Conservation (phyloP, 23 tunicate species). For the Clavelina lepadiformis region DNA sequence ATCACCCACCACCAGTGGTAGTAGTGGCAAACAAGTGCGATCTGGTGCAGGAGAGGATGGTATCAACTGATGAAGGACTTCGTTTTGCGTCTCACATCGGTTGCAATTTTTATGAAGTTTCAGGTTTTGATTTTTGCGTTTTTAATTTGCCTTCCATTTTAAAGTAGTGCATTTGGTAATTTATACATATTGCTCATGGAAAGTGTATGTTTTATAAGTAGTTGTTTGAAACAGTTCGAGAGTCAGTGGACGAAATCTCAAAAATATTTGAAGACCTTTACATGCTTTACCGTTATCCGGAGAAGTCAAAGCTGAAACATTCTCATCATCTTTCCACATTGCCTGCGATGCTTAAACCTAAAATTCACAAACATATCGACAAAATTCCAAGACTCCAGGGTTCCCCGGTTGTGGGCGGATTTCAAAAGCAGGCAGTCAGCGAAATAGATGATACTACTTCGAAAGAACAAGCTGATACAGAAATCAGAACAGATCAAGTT, state of each 20-base stretch:
- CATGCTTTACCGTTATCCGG: background rate
- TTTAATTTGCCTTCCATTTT: background rate
- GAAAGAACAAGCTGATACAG: too few relatives aligned
- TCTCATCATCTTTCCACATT: slow-evolving; percentile 9
- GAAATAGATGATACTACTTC: too few relatives aligned
- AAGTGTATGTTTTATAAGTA: too few relatives aligned
- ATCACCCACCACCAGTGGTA: slow-evolving; percentile 23
- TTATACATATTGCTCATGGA: too few relatives aligned
- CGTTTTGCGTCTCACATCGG: slow-evolving; percentile 21
- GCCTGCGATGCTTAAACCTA: slow-evolving; percentile 7
- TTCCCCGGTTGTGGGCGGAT: slow-evolving; percentile 16
- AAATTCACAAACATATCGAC: slow-evolving; percentile 56
- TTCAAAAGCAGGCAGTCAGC: too few relatives aligned
- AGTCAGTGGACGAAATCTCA: slow-evolving; percentile 33
- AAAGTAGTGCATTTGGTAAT: background rate
- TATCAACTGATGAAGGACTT: slow-evolving; percentile 17
- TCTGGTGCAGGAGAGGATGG: slow-evolving; percentile 62
- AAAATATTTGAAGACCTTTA: slow-evolving; percentile 33
- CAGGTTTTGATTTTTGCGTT: slow-evolving; percentile 20
- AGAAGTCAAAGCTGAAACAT: background rate
- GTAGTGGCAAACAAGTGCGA: slow-evolving; percentile 74
- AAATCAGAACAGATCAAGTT: too few relatives aligned
- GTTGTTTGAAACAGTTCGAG: too few relatives aligned
- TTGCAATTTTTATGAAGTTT: slow-evolving; percentile 51
- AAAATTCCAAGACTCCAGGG: slow-evolving; percentile 66